Conservation (phyloP, 92 coral and sea anemone species). For the Meandrina meandrites region DNA sequence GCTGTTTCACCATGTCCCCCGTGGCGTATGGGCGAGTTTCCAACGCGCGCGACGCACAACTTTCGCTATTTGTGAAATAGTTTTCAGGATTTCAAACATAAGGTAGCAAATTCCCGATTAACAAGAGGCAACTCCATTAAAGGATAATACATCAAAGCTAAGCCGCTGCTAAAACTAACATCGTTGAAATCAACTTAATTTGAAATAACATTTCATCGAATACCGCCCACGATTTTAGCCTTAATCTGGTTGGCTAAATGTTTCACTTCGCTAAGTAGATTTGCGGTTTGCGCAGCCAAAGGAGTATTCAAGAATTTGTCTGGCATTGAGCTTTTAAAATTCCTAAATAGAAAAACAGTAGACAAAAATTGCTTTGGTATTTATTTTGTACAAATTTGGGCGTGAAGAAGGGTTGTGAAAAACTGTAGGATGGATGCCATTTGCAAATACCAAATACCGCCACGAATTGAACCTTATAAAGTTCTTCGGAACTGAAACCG, state of each 20-base stretch:
- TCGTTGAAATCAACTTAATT: slow-evolving; percentile 29
- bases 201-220: slow-evolving; percentile 22
- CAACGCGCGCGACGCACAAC: not conserved
- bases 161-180: slow-evolving; percentile 21
- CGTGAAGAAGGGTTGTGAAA: not conserved
- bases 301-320: not conserved
- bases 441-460: too few species aligned
- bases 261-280: slow-evolving; percentile 32
- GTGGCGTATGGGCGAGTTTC: not conserved
- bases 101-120: not conserved
- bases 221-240: slow-evolving; percentile 6
- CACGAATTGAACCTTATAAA: too few species aligned
- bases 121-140: slow-evolving; percentile 25
- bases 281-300: slow-evolving; percentile 29
- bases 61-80: not conserved
- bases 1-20: too few species aligned
- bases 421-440: not conserved
- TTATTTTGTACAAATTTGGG: not conserved
- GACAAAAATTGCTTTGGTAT: not conserved
- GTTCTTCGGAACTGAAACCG: not conserved
- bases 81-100: not conserved
- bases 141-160: slow-evolving; percentile 30
- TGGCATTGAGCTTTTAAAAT: slow-evolving; percentile 34
- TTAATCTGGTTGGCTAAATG: slow-evolving; percentile 32
- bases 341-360: slow-evolving; percentile 23